Evolutionary conservation across 2,888 invertebrate species (phyloP).

Genomic region (Candidula unifasciata): DNA sequence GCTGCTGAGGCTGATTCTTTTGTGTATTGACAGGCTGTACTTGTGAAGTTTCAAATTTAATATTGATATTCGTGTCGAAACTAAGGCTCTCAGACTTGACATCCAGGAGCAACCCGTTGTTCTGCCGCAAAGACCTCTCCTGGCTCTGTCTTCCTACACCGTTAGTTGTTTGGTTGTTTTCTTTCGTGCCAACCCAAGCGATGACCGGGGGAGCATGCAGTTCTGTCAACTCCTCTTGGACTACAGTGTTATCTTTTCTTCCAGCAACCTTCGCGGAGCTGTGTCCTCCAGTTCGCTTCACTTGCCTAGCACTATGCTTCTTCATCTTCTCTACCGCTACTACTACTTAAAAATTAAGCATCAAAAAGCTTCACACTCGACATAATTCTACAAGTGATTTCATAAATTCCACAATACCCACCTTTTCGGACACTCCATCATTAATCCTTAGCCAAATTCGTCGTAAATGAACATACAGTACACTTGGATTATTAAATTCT

Average conservation of each 20-base stretch:
- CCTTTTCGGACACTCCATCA: not conserved
- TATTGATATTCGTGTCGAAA: conserved; percentile 2
- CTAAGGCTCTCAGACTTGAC: not conserved
- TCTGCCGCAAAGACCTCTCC: not conserved
- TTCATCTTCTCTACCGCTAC: not conserved
- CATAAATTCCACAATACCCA: not conserved
- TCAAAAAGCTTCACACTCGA: not conserved
- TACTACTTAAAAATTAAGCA: not conserved
- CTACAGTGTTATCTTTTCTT: not conserved
- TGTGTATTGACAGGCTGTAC: not conserved
- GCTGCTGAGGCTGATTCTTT: not conserved
- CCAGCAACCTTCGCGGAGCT: conserved; percentile 14
- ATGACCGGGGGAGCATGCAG: not conserved
- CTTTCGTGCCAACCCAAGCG: not conserved
- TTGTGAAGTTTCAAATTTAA: not conserved
- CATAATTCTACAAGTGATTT: not conserved
- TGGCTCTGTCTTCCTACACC: not conserved
- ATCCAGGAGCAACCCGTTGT: not conserved
- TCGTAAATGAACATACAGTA: too few species aligned
- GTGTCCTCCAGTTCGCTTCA: not conserved
- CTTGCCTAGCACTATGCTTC: conserved; percentile 9
- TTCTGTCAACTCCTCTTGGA: not conserved
- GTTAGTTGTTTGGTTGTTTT: conserved; percentile 17
- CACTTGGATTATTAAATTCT: too few species aligned
- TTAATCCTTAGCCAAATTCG: not conserved